Percentiles rank a stretch among this genome's conserved stretches.
These are phyloP conservation scores for Phylloscopus collybita DNA, from an alignment of 2,797 vertebrate genomes.

Conservation along the genomic window DNA sequence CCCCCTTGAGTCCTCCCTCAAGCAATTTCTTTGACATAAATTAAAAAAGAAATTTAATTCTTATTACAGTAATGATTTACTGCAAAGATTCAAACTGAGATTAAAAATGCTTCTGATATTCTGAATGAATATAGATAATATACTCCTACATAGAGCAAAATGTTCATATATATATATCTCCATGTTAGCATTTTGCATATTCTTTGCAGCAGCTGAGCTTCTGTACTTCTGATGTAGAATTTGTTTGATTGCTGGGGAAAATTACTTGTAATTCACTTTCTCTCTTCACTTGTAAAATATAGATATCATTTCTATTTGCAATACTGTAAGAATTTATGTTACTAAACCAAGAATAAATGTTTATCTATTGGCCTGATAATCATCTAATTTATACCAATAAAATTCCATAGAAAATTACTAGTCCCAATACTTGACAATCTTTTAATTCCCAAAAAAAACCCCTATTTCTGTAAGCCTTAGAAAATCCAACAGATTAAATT, in stretches of 20 bases:
- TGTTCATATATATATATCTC: not conserved
- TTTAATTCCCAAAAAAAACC: not conserved
- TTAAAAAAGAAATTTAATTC: not conserved
- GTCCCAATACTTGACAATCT: not conserved
- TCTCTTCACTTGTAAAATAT: not conserved
- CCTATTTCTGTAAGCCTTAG: not conserved
- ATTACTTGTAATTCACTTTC: not conserved
- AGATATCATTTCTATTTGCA: not conserved
- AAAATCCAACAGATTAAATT: not conserved
- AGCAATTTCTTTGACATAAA: not conserved
- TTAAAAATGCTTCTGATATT: constrained; percentile 21
- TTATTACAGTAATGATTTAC: not conserved
- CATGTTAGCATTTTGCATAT: not conserved
- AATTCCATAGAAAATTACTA: not conserved
- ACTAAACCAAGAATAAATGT: not conserved
- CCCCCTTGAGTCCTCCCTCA: not conserved
- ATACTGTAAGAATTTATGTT: not conserved
- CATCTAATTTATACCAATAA: not conserved
- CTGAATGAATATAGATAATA: not conserved
- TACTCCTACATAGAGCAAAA: not conserved
- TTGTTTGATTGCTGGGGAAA: not conserved
- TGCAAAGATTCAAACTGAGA: not conserved
- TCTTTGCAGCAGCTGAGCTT: not conserved
- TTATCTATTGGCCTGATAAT: not conserved
- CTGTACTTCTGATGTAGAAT: not conserved